Conservation (phyloP, 2,113 vertebrate species). For the Chionodraco myersi region DNA sequence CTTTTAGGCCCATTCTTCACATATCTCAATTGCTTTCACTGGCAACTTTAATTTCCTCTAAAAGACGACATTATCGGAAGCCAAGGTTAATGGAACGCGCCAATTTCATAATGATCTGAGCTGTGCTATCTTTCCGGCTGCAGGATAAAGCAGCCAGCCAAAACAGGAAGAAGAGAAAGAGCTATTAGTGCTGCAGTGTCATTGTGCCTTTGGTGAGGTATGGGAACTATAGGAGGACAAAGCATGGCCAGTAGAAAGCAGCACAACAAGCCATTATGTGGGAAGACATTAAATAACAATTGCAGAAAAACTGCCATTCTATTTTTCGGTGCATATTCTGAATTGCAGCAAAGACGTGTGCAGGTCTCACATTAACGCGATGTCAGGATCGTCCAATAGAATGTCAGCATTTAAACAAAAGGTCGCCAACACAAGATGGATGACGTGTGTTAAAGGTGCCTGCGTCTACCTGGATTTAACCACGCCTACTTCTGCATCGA, state of each 20-base stretch:
- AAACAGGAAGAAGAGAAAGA: constrained; percentile 73
- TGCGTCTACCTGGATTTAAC: constrained; percentile 3
- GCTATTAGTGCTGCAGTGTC: constrained; percentile 58
- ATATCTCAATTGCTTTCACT: constrained; percentile 74
- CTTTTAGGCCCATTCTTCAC: constrained; percentile 60
- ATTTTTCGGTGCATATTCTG: background rate
- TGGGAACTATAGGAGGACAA: constrained; percentile 11
- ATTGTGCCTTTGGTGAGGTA: constrained; percentile 50
- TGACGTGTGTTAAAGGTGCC: constrained; percentile 11
- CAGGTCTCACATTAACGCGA: constrained; percentile 4
- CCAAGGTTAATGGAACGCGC: constrained; percentile 79
- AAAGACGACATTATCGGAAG: constrained; percentile 80
- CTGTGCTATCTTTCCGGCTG: constrained; percentile 56
- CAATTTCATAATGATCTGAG: constrained; percentile 78
- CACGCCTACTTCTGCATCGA: no score
- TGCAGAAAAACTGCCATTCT: constrained; percentile 13
- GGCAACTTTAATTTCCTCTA: constrained; percentile 82
- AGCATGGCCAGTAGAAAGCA: constrained; percentile 8
- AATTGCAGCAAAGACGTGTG: constrained; percentile 2
- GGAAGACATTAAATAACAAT: constrained; percentile 15
- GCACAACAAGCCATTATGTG: constrained; percentile 15
- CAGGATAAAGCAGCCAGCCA: constrained; percentile 67
- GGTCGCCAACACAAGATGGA: constrained; percentile 8
- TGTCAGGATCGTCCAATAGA: constrained; percentile 15
- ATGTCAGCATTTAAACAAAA: constrained; percentile 33